Conservation (phyloP, 2,113 vertebrate species). For the Poeciliopsis prolifica region DNA sequence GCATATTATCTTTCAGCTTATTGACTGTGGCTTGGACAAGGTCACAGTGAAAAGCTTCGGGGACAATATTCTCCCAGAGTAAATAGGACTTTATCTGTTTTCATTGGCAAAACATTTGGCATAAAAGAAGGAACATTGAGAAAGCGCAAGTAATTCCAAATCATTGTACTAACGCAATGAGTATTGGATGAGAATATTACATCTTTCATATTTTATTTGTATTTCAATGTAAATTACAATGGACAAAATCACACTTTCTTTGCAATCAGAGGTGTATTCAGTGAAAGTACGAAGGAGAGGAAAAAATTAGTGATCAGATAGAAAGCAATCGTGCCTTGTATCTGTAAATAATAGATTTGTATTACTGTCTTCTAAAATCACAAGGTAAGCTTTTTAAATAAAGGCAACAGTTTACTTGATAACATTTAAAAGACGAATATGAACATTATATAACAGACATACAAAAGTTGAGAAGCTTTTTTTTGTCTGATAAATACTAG, state of each 20-base stretch:
- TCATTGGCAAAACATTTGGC: constrained; percentile 57
- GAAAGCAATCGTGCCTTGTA: not conserved
- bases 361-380: not conserved
- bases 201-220: not conserved
- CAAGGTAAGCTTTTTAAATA: not conserved
- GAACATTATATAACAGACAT: not conserved
- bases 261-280: not conserved
- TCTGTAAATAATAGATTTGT: not conserved
- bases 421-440: not conserved
- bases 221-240: not conserved
- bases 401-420: not conserved
- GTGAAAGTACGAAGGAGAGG: no score
- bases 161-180: not conserved
- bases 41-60: constrained; percentile 52
- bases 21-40: constrained; percentile 53
- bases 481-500: not conserved
- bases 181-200: not conserved
- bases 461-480: not conserved
- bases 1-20: constrained; percentile 53
- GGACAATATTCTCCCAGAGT: constrained; percentile 59
- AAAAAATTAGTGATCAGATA: not conserved
- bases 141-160: constrained; percentile 24
- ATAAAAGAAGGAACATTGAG: constrained; percentile 49
- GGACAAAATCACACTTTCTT: not conserved
- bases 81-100: constrained; percentile 63